Conservation (phyloP, 2,797 vertebrate species). For the Carduelis carduelis region DNA sequence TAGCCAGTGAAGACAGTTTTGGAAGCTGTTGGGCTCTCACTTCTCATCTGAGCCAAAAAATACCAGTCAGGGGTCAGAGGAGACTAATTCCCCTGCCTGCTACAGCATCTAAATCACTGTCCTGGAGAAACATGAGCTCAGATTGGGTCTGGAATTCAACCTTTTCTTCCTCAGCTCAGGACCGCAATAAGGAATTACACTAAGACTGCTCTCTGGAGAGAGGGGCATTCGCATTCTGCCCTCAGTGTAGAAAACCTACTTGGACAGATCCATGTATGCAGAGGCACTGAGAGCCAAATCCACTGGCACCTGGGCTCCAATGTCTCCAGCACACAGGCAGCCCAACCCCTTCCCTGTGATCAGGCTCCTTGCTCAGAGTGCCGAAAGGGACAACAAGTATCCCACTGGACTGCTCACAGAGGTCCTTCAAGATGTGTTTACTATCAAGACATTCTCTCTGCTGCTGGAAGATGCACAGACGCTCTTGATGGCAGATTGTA, state of each 20-base stretch:
- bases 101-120: background rate
- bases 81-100: background rate
- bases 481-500: background rate
- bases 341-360: accelerated
- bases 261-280: background rate
- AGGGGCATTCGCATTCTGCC: background rate
- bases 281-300: background rate
- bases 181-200: background rate
- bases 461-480: slow-evolving; percentile 1
- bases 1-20: background rate
- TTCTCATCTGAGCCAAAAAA: background rate
- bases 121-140: background rate
- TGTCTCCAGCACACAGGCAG: background rate
- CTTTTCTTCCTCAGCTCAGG: background rate
- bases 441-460: background rate
- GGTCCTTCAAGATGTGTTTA: background rate
- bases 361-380: background rate
- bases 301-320: background rate
- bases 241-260: background rate
- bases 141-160: background rate
- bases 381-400: background rate
- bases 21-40: background rate
- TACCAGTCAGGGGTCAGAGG: background rate
- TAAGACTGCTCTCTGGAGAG: background rate
- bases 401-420: background rate